Evolutionary conservation across 2,888 invertebrate genomes (phyloP).

Genomic region (Hirtodrosophila trivittata): DNA sequence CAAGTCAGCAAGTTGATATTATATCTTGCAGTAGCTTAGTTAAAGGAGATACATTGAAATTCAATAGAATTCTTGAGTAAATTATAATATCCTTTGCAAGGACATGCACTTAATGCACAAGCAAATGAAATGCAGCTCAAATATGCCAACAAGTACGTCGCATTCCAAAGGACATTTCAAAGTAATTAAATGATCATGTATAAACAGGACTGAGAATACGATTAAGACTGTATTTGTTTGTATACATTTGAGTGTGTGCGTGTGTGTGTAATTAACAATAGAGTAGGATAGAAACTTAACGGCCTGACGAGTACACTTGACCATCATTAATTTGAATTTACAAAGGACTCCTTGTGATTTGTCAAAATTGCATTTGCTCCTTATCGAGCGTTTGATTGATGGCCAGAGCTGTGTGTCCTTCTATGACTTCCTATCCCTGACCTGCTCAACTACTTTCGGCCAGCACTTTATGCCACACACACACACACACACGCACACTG

Average conservation of each 20-base stretch:
- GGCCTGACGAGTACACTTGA: constrained; percentile 13
- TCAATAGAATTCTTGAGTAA: too few species aligned
- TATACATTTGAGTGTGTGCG: constrained; percentile 15
- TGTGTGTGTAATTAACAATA: constrained; percentile 52
- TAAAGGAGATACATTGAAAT: too few species aligned
- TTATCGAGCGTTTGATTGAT: constrained; percentile 76
- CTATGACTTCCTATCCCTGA: background rate
- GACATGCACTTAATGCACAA: constrained; percentile 9
- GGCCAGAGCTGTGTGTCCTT: constrained; percentile 27
- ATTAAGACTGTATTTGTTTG: background rate
- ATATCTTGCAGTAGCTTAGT: too few species aligned
- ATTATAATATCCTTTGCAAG: background rate
- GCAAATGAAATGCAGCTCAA: constrained; percentile 46
- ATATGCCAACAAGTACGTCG: constrained; percentile 36
- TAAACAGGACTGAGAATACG: constrained; percentile 32
- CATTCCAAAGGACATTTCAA: constrained; percentile 48
- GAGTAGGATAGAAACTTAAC: background rate
- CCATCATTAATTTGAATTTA: constrained; percentile 69
- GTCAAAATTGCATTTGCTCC: constrained; percentile 75
- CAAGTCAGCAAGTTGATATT: too few species aligned
- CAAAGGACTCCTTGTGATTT: constrained; percentile 78
- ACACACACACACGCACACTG: too few species aligned
- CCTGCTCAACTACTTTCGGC: constrained; percentile 10
- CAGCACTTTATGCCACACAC: constrained; percentile 24
- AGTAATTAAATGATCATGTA: constrained; percentile 64